Evolutionary conservation across 2,888 invertebrate genomes (phyloP).

Genomic region (Drosophila leonis): DNA sequence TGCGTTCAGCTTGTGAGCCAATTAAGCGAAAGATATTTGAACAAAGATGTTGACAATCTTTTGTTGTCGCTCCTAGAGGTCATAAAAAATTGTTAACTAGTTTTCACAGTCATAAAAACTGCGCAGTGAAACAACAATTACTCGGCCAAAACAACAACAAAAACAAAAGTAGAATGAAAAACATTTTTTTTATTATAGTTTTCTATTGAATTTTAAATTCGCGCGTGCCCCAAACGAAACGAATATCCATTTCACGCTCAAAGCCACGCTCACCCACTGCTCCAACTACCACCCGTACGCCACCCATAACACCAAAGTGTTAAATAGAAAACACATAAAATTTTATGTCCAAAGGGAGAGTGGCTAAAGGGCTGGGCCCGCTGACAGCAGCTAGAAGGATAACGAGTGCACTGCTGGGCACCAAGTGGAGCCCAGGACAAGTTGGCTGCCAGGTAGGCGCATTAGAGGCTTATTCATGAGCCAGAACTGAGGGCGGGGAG

Average conservation of each 20-base stretch:
- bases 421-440: conserved; percentile 21
- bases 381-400: conserved; percentile 26
- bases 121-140: conserved; percentile 26
- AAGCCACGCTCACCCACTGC: not conserved
- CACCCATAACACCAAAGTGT: conserved; percentile 47
- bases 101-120: conserved; percentile 57
- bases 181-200: conserved; percentile 65
- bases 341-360: conserved; percentile 49
- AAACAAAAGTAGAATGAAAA: conserved; percentile 37
- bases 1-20: conserved; percentile 3
- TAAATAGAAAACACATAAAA: conserved; percentile 76
- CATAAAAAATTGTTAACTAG: conserved; percentile 65
- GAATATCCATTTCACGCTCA: conserved; percentile 44
- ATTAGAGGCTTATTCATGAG: conserved; percentile 18
- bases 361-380: not conserved
- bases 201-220: conserved; percentile 71
- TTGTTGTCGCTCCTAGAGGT: conserved; percentile 28
- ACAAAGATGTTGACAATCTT: conserved; percentile 22
- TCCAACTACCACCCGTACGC: conserved; percentile 3
- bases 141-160: conserved; percentile 16
- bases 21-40: conserved; percentile 29
- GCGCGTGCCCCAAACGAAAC: conserved; percentile 50
- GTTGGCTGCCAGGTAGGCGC: conserved; percentile 31
- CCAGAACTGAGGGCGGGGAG: not conserved
- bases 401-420: conserved; percentile 36